Evolutionary conservation across 1,140 invertebrate genomes (phyloP), one percentile per base, ranked within the genome.

Genomic region (Cephus cinctus): DNA sequence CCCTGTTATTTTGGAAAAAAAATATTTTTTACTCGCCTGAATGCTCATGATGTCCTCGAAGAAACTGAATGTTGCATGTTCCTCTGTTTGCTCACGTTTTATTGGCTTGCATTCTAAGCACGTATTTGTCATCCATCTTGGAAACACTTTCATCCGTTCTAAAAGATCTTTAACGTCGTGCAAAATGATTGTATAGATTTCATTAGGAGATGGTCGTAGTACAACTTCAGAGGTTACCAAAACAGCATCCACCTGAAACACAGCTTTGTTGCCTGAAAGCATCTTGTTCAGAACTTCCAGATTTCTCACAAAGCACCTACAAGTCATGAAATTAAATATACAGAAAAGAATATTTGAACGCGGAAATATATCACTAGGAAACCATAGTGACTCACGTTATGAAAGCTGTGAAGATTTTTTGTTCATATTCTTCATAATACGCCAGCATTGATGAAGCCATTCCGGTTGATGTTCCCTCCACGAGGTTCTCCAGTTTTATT

Each of bases 121-220:
- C 8, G 86, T 89, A n/a, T 84, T 83, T 50, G 85, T 77, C 85
- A 90, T 88, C 92, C 92, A 95, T 5, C 92, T 82, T 0, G 86
- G 80, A 68, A 94, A 91, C 4, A 75, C 56, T 62, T 87, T 89
- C 3, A 90, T 67, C 52, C 85, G 80, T 20, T 81, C 81, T 1
- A 89, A 54, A 45, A 87, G 81, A 69, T 88, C 82, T 54, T 83
- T 83, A 1, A 84, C 72, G 47, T 82, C 80, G 15, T 81, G 78
- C 12, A 84, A 65, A 9, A 90, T 83, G 3, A 87, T 85, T 52
- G 87, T 89, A 56, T 87, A 86, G 16, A 92, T 81, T 65, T 93
- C 90, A 30, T 81, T 75, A 0, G 85, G 77, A 0, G 84, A 83
- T 0, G 92, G 91, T 34, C 84, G 78, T 19, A 92, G 68, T 1